Conservation (phyloP, 2,888 invertebrate genomes). For the Oxyteleia sp. region DNA sequence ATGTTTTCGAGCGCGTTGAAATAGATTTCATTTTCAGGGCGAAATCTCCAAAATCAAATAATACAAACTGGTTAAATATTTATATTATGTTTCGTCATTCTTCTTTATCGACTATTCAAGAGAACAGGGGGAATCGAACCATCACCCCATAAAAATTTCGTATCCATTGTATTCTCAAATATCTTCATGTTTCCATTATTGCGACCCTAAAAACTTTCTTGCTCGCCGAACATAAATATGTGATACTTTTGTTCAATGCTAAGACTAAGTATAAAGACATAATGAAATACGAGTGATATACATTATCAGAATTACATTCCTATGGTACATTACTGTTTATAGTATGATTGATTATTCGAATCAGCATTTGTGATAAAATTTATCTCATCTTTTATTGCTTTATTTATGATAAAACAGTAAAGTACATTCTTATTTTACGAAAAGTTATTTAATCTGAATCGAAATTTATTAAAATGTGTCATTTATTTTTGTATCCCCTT, state of each 20-base stretch:
- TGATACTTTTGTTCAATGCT: conserved; percentile 13
- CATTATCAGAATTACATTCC: conserved; percentile 25
- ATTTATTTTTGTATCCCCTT: no score
- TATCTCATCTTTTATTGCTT: background rate
- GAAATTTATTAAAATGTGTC: no score
- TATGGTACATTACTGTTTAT: background rate
- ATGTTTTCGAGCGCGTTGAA: background rate
- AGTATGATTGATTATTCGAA: background rate
- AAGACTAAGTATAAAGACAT: background rate
- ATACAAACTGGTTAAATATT: conserved; percentile 30
- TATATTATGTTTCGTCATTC: conserved; percentile 22
- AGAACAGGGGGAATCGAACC: background rate
- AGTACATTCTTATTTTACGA: no score
- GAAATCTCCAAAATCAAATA: background rate
- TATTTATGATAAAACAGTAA: no score
- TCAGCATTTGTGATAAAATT: background rate
- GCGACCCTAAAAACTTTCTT: conserved; percentile 19
- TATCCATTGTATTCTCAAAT: conserved; percentile 28
- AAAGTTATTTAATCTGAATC: no score
- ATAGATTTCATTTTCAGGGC: background rate
- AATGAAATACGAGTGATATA: conserved; percentile 5
- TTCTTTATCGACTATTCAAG: conserved; percentile 33
- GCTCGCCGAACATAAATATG: conserved; percentile 9
- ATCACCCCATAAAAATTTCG: conserved; percentile 17
- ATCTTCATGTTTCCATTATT: conserved; percentile 42